Percentiles rank a stretch among this genome's conserved stretches.
These are phyloP conservation scores for Cyprinodon diabolis DNA, from an alignment of 2,797 vertebrate genomes.

Conservation along the genomic window DNA sequence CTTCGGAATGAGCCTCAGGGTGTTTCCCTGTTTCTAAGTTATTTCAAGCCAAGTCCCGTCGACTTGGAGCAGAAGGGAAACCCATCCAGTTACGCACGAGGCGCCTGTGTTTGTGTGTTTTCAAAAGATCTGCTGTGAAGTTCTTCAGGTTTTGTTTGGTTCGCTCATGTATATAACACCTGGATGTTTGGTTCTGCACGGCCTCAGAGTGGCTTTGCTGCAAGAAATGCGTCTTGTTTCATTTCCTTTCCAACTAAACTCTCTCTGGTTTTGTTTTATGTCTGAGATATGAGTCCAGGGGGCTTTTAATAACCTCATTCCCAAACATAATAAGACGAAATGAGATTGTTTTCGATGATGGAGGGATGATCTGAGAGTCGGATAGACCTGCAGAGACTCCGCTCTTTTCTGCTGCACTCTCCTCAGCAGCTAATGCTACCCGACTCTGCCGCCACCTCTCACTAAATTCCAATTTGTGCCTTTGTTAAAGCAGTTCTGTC, in stretches of 20 bases:
- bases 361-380: slow-evolving; percentile 20
- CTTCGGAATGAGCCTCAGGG: slow-evolving; percentile 43
- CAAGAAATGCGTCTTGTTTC: slow-evolving; percentile 13
- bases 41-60: slow-evolving; percentile 55
- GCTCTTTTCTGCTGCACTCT: slow-evolving; percentile 6
- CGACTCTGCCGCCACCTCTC: slow-evolving; percentile 5
- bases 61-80: slow-evolving; percentile 26
- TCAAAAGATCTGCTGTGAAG: slow-evolving; percentile 15
- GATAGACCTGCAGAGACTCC: slow-evolving; percentile 15
- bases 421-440: slow-evolving; percentile 9
- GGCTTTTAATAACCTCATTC: slow-evolving; percentile 37
- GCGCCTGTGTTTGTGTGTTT: slow-evolving; percentile 5
- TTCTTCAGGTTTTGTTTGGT: background rate
- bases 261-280: slow-evolving; percentile 21
- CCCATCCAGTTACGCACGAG: slow-evolving; percentile 9
- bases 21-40: slow-evolving; percentile 36
- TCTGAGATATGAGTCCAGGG: slow-evolving; percentile 13
- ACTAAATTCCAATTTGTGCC: slow-evolving; percentile 17
- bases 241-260: slow-evolving; percentile 22
- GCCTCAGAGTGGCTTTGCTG: slow-evolving; percentile 11
- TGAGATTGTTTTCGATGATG: slow-evolving; percentile 14
- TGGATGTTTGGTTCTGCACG: background rate
- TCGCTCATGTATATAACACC: background rate
- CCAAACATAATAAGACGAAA: slow-evolving; percentile 40
- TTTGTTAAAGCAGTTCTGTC: background rate